Base-by-base conservation (phyloP, 1,140 invertebrate genomes). In the Aporrectodea caliginosa region DNA sequence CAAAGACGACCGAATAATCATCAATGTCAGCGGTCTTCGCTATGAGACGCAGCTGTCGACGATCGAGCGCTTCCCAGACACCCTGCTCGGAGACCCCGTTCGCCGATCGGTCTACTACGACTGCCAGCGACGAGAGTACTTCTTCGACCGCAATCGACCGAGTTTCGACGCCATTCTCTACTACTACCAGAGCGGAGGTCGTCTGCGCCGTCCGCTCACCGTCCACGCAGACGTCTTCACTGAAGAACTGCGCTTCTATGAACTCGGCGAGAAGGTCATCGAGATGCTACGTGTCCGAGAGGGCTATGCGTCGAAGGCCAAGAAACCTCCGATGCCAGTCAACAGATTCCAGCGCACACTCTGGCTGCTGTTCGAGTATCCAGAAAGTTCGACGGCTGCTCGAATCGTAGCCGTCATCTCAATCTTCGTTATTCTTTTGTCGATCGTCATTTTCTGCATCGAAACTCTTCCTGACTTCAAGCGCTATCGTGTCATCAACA, bases 371-470 rank as follows among this genome's bases (percentile, higher is more conserved):
- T n/a, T n/a, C n/a, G n/a, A n/a, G n/a, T n/a, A 98, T 91, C 97
- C 98, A 81, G 98, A 99, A 91, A 98, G 95, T 90, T 99, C 97
- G 85, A 96, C 98, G 90, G 94, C 95, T 85, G 98, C 98, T 84
- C 92, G 97, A 85, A 93, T 99, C 83, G 95, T 99, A 89, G 98
- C 98, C 88, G 98, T 99, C 90, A 98, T 99, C 89, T 99, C 97
- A 85, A 97, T 99, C 85, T 94, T 98, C 90, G 96, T 99, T 87
- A 99, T 99, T 90, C 82, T 88, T 43, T 92, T 99, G 83, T 99
- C 97, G 85, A 99, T 99, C 90, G 96, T 99, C 88, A 98, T 98
- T 89, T 99, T 99, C 91, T 99, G 98, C 91, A 91, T 99, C 90
- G 98, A 99, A 91, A 99, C 97, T 84, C 92, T 99, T 88, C 97